Conservation (phyloP, 2,797 vertebrate species). For the Sparus aurata region DNA sequence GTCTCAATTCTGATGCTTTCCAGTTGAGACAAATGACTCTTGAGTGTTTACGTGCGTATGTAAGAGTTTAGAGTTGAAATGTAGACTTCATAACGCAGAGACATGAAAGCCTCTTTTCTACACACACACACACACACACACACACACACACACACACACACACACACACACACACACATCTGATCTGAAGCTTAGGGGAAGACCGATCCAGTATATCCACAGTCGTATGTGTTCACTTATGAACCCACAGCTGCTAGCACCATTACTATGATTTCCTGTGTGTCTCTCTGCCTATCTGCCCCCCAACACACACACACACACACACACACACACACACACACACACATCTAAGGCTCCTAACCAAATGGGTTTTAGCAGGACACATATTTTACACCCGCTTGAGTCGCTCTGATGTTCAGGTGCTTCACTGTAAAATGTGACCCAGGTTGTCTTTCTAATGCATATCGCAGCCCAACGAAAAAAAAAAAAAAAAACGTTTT, state of each 20-base stretch:
- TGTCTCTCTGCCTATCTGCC: conserved; percentile 70
- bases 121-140: not conserved
- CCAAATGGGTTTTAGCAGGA: conserved; percentile 82
- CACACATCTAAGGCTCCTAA: conserved; percentile 76
- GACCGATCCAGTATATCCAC: conserved; percentile 67
- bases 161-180: conserved; percentile 42
- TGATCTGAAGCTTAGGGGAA: conserved; percentile 56
- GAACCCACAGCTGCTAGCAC: conserved; percentile 82
- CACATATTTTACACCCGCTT: conserved; percentile 80
- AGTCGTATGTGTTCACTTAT: conserved; percentile 83
- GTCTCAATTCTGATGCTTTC: conserved; percentile 48
- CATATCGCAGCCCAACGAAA: conserved; percentile 66
- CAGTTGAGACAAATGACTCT: conserved; percentile 35
- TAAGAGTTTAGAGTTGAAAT: conserved; percentile 33
- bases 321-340: too few relatives aligned
- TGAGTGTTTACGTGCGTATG: conserved; percentile 29
- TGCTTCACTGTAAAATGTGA: conserved; percentile 77
- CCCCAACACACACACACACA: conserved; percentile 65
- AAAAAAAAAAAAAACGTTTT: conserved; percentile 28
- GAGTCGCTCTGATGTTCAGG: conserved; percentile 78
- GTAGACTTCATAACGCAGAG: conserved; percentile 34
- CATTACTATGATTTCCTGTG: conserved; percentile 80
- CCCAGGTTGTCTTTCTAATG: conserved; percentile 76
- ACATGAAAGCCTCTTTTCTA: conserved; percentile 16
- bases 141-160: conserved; percentile 18